These are phyloP conservation scores for Idaea biselata DNA, from an alignment of 2,888 invertebrate genomes.

Conservation along the genomic window DNA sequence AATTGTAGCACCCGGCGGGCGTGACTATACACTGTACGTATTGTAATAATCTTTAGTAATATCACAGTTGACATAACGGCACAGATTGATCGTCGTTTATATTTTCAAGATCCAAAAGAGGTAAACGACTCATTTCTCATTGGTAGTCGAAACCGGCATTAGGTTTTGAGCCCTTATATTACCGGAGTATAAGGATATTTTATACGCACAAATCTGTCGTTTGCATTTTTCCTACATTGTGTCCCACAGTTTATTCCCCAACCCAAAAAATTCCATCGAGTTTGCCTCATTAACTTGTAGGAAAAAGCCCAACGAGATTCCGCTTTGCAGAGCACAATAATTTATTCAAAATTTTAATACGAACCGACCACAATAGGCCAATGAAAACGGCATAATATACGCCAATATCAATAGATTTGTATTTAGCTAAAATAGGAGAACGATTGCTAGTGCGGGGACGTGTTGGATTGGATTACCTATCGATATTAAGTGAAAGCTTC, in stretches of 20 bases:
- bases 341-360: conserved; percentile 63
- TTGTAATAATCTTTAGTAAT: too few relatives aligned
- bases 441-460: conserved; percentile 22
- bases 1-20: too few relatives aligned
- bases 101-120: too few relatives aligned
- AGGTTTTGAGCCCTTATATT: too few relatives aligned
- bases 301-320: conserved; percentile 33
- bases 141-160: too few relatives aligned
- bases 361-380: conserved; percentile 41
- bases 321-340: conserved; percentile 49
- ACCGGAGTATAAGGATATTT: too few relatives aligned
- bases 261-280: conserved; percentile 4
- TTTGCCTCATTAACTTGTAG: conserved; percentile 20
- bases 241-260: neutral
- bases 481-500: neutral
- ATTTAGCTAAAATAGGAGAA: conserved; percentile 21
- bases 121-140: too few relatives aligned
- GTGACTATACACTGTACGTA: too few relatives aligned
- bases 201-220: conserved; percentile 2
- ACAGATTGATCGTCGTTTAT: too few relatives aligned
- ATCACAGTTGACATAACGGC: too few relatives aligned
- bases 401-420: conserved; percentile 26
- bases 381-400: conserved; percentile 28
- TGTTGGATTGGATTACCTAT: conserved; percentile 6
- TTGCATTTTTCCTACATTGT: neutral